phyloP scores from a whole-genome alignment of 1,140 invertebrate species.

The Dendrolimus punctatus region DNA sequence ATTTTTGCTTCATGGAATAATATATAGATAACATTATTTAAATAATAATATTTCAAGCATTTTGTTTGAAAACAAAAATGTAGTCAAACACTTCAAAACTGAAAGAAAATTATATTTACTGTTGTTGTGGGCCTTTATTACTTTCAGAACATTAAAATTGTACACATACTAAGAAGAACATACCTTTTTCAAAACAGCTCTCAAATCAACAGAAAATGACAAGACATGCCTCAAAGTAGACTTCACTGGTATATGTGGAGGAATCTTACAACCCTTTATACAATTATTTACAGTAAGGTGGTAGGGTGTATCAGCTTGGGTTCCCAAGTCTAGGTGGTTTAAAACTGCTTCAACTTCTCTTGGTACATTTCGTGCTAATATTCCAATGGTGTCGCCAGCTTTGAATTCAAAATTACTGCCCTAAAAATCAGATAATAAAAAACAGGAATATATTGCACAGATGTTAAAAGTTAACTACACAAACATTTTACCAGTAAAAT shows the following conservation, averaged over 20 bases:
- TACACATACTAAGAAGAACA: slow-evolving; percentile 4
- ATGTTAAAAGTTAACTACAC: too few relatives aligned
- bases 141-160: background rate
- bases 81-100: background rate
- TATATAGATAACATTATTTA: too few relatives aligned
- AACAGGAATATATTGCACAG: too few relatives aligned
- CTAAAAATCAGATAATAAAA: slow-evolving; percentile 33
- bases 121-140: background rate
- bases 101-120: too few relatives aligned
- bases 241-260: slow-evolving; percentile 51
- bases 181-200: slow-evolving; percentile 68
- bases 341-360: slow-evolving; percentile 33
- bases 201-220: slow-evolving; percentile 55
- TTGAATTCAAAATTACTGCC: slow-evolving; percentile 38
- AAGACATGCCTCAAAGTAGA: slow-evolving; percentile 55
- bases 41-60: background rate
- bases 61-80: background rate
- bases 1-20: too few relatives aligned
- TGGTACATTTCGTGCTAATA: slow-evolving; percentile 37
- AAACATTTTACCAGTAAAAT: too few relatives aligned
- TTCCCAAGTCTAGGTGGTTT: slow-evolving; percentile 25
- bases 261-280: slow-evolving; percentile 37
- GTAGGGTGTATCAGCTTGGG: slow-evolving; percentile 26
- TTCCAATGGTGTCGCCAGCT: slow-evolving; percentile 49
- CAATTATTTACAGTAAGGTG: slow-evolving; percentile 18